Base-by-base conservation (phyloP, 2,797 vertebrate genomes). In the Gouania willdenowi region DNA sequence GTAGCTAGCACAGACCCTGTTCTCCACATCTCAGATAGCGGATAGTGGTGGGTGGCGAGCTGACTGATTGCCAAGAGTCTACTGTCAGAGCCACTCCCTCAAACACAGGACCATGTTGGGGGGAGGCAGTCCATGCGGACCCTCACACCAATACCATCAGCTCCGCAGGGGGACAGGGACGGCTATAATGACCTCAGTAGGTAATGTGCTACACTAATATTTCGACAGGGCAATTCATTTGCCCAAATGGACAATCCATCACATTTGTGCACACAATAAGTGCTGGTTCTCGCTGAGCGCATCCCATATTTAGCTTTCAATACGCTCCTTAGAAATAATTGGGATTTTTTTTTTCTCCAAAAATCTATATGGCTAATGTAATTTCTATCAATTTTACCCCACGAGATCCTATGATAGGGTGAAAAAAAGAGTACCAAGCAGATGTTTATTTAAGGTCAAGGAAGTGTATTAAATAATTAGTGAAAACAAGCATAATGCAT, bases 11-110 rank as follows among this genome's bases (percentile, higher is more conserved):
- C 70, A 50, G 50, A 60, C 59, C 58, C 51, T 12, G 65, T 70
- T 64, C 81, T 72, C 74, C 78, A 81, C 78, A 83, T 80, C 75
- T 81, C 60, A 49, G 48, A 50, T 79, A 42, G 82, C 66, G 40
- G 77, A 84, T 83, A 85, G 81, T 84, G 85, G 85, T 86, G 84
- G 83, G 84, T 84, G 83, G 84, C 47, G 82, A 87, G 81, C 81
- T 83, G 85, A 83, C 81, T 84, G 85, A 86, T 84, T 86, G 77
- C 75, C 72, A 81, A 71, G 67, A 83, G 75, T 80, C 68, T 66
- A 78, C 63, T 81, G 77, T 69, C 78, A 73, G 76, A 76, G 66
- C 75, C 73, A 50, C 61, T 77, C 72, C 69, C 66, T 53, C 70
- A 60, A n/a, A 57, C 62, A 41, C 52, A 77, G 59, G 42, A 64